Evolutionary conservation across 2,888 invertebrate genomes (phyloP).

Genomic region (Eubasilissa splendida): DNA sequence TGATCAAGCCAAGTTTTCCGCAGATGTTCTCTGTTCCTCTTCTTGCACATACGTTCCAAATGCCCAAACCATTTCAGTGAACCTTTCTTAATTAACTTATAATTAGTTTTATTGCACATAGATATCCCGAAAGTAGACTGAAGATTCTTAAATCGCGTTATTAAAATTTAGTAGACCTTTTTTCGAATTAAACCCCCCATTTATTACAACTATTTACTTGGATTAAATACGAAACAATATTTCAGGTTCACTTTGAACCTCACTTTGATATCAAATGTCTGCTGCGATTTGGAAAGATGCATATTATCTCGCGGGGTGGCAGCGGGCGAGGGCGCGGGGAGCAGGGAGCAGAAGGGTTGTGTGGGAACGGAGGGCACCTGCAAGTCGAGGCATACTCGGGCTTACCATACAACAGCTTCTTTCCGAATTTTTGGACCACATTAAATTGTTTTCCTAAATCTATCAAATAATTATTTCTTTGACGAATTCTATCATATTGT

Average conservation of each 20-base stretch:
- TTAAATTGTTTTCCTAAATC: neutral
- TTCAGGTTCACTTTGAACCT: slow-evolving; percentile 37
- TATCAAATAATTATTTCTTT: slow-evolving; percentile 1
- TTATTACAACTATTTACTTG: no score
- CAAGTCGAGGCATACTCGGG: slow-evolving; percentile 58
- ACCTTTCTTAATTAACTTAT: no score
- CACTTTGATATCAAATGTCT: slow-evolving; percentile 58
- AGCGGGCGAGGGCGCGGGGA: slow-evolving; percentile 63
- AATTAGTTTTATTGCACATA: no score
- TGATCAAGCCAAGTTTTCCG: no score
- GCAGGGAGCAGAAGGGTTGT: slow-evolving; percentile 72
- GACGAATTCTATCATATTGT: neutral
- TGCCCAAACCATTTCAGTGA: no score
- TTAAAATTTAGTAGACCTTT: no score
- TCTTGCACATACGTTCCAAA: no score
- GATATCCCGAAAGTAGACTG: no score
- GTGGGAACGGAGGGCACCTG: slow-evolving; percentile 75
- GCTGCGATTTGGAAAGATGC: slow-evolving; percentile 56
- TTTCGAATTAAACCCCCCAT: no score
- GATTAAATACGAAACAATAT: neutral
- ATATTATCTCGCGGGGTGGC: slow-evolving; percentile 54
- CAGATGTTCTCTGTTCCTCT: no score
- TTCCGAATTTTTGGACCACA: neutral
- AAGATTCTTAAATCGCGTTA: no score
- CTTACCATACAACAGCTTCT: neutral